phyloP scores from a whole-genome alignment of 2,888 invertebrate species.

The Tinea pellionella region DNA sequence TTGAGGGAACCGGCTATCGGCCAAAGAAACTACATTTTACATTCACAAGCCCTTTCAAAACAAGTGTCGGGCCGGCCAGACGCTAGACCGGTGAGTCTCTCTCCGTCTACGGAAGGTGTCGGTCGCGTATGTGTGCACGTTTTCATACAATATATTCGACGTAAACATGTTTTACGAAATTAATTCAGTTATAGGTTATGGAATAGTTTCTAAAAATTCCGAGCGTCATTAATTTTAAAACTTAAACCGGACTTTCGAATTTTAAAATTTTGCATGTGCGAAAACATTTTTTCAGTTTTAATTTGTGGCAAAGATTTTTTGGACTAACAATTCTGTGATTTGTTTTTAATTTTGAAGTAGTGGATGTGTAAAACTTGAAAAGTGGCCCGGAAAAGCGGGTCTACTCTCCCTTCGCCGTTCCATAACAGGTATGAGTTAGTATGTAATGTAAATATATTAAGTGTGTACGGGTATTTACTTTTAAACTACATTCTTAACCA shows the following conservation, averaged over 20 bases:
- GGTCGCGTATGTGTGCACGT: constrained; percentile 19
- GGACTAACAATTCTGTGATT: not conserved
- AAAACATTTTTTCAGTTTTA: not conserved
- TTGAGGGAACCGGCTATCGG: constrained; percentile 13
- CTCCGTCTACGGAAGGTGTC: not conserved
- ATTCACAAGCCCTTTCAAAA: constrained; percentile 20
- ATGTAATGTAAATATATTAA: not conserved
- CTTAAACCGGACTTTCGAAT: constrained; percentile 4
- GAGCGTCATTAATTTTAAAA: not conserved
- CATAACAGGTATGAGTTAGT: constrained; percentile 41
- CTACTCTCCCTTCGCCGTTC: constrained; percentile 38
- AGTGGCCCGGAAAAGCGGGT: constrained; percentile 41
- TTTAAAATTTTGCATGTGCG: not conserved
- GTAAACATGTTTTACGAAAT: constrained; percentile 6
- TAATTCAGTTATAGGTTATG: not conserved
- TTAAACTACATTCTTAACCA: not conserved
- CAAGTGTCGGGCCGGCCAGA: constrained; percentile 32
- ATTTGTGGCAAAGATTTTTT: constrained; percentile 2
- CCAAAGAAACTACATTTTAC: constrained; percentile 11
- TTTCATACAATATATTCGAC: not conserved
- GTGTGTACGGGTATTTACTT: not conserved
- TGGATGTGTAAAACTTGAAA: constrained; percentile 46
- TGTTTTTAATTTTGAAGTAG: constrained; percentile 15
- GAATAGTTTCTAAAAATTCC: constrained; percentile 3
- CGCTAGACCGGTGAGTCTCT: constrained; percentile 5